Conservation (phyloP, 2,797 vertebrate genomes). For the Dryobates pubescens region DNA sequence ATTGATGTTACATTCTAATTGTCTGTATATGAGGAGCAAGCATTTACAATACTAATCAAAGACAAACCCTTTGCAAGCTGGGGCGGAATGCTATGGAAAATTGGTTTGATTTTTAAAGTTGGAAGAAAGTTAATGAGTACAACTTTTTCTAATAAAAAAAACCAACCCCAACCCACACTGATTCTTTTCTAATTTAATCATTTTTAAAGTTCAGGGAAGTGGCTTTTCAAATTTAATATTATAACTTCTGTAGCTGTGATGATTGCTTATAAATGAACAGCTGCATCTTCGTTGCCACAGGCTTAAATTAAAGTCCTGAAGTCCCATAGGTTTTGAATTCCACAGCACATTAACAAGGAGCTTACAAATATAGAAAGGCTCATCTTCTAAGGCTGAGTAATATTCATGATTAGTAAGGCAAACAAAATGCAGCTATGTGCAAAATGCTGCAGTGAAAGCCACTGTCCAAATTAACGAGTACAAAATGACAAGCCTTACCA, state of each 20-base stretch:
- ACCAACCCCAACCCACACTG: background rate
- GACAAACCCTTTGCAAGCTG: conserved; percentile 24
- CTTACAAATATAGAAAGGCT: conserved; percentile 70
- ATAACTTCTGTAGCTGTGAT: conserved; percentile 59
- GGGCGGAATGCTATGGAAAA: background rate
- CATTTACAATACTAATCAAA: conserved; percentile 44
- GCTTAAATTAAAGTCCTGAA: conserved; percentile 72
- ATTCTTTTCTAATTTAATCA: conserved; percentile 38
- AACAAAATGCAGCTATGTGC: conserved; percentile 37
- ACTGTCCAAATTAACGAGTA: background rate
- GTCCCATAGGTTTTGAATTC: conserved; percentile 75
- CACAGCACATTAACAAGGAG: conserved; percentile 61
- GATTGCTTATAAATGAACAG: conserved; percentile 74
- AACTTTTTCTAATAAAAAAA: conserved; percentile 26
- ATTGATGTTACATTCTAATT: conserved; percentile 42
- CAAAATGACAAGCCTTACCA: background rate
- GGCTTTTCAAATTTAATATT: conserved; percentile 48
- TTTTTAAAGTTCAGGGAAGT: conserved; percentile 36
- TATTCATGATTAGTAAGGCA: conserved; percentile 52
- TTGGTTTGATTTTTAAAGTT: conserved; percentile 44
- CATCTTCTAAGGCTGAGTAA: conserved; percentile 56
- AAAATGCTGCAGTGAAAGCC: background rate
- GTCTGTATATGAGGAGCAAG: conserved; percentile 2
- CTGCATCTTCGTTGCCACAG: conserved; percentile 68
- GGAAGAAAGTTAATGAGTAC: background rate